A percentile compares a stretch with the other conserved stretches of the same genome.
These are phyloP conservation scores for Pontoporia blainvillei DNA, from an alignment of 2,113 vertebrate species.

Conservation along the genomic window DNA sequence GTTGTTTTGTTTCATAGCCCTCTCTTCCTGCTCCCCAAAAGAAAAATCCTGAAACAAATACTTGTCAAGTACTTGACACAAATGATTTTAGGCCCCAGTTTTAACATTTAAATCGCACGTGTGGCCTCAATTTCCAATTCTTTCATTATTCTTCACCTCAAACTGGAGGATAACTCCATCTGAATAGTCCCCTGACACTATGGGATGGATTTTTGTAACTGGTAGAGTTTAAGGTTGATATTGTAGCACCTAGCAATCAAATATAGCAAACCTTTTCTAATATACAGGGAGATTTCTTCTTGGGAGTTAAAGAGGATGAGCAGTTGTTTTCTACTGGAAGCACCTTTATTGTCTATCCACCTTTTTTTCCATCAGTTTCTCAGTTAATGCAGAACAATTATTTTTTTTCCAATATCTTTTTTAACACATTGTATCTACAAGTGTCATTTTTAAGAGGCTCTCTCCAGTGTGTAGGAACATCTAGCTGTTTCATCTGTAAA, in stretches of 20 bases:
- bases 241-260: neutral
- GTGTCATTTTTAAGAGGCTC: neutral
- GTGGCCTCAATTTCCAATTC: neutral
- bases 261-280: neutral
- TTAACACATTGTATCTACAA: neutral
- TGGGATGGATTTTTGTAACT: neutral
- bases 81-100: neutral
- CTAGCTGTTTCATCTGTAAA: neutral
- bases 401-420: neutral
- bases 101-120: neutral
- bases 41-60: neutral
- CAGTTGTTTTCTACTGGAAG: neutral
- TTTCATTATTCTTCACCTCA: neutral
- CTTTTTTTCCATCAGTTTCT: neutral
- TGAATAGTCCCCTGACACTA: neutral
- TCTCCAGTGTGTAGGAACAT: neutral
- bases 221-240: neutral
- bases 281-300: neutral
- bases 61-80: neutral
- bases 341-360: neutral
- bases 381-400: neutral
- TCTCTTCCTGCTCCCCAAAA: neutral
- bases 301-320: neutral
- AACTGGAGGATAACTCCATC: neutral
- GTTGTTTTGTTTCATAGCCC: neutral